phyloP scores from a whole-genome alignment of 2,113 vertebrate genomes.

The Cyphomyrus plagiostoma region DNA sequence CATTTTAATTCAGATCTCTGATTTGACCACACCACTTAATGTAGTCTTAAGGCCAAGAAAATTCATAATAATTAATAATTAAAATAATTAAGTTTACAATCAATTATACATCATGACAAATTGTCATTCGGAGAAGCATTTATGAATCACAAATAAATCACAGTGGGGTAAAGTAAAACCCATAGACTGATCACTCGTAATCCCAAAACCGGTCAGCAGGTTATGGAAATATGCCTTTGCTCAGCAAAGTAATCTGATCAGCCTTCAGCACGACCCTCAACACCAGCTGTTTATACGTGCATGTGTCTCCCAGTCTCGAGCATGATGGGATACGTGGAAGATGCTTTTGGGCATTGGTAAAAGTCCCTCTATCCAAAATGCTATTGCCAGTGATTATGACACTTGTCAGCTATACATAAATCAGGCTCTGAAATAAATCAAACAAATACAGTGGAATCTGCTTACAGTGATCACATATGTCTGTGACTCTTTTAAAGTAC shows the following conservation, averaged over 20 bases:
- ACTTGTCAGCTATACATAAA: background rate
- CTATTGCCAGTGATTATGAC: background rate
- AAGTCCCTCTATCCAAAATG: background rate
- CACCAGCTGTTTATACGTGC: background rate
- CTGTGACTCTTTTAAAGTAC: no score
- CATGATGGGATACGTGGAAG: background rate
- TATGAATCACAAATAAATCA: background rate
- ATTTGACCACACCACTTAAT: background rate
- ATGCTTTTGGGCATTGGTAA: background rate
- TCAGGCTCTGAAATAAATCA: background rate
- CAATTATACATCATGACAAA: background rate
- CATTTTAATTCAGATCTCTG: background rate
- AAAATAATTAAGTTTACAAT: background rate
- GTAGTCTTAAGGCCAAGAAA: background rate
- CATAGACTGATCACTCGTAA: background rate
- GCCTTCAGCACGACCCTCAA: background rate
- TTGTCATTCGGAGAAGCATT: background rate
- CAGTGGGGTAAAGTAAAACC: background rate
- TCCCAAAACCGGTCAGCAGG: background rate
- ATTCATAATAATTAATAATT: background rate
- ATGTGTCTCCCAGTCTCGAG: background rate
- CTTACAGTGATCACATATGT: no score
- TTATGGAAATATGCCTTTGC: background rate
- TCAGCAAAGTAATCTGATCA: background rate
- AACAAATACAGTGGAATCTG: background rate